Evolutionary conservation across 2,113 vertebrate genomes (phyloP).

Genomic region (Salvelinus fontinalis): DNA sequence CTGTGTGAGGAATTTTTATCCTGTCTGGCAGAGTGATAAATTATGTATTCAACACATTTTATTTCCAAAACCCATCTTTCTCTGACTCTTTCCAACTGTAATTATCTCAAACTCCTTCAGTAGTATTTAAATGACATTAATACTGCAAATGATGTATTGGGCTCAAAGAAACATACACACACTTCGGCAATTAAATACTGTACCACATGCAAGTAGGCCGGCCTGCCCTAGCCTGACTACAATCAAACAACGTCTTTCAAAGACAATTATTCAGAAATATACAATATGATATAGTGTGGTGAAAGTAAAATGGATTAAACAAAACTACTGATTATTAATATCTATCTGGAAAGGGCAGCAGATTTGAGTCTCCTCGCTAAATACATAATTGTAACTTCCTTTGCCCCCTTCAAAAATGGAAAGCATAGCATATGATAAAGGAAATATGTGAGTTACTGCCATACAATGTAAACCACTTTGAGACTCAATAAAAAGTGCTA

Average conservation of each 20-base stretch:
- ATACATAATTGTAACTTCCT: no score
- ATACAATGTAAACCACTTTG: no score
- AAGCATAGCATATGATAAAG: no score
- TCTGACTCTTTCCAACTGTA: conserved; percentile 37
- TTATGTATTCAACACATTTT: conserved; percentile 60
- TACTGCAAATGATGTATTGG: background rate
- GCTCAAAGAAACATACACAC: background rate
- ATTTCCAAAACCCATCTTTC: conserved; percentile 52
- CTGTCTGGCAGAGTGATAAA: conserved; percentile 53
- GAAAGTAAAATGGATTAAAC: background rate
- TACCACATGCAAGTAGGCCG: background rate
- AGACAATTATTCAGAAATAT: background rate
- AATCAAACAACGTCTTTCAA: background rate
- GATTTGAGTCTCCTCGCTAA: background rate
- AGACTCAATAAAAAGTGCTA: background rate
- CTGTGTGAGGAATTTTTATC: conserved; percentile 54
- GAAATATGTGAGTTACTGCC: no score
- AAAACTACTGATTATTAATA: background rate
- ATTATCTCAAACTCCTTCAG: conserved; percentile 43
- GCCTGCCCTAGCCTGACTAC: background rate
- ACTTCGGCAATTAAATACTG: background rate
- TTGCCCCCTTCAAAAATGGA: no score
- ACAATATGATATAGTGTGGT: background rate
- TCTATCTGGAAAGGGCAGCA: background rate
- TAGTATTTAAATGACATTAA: conserved; percentile 38